phyloP scores from a whole-genome alignment of 2,888 invertebrate species.

The Odontomyia ornata region DNA sequence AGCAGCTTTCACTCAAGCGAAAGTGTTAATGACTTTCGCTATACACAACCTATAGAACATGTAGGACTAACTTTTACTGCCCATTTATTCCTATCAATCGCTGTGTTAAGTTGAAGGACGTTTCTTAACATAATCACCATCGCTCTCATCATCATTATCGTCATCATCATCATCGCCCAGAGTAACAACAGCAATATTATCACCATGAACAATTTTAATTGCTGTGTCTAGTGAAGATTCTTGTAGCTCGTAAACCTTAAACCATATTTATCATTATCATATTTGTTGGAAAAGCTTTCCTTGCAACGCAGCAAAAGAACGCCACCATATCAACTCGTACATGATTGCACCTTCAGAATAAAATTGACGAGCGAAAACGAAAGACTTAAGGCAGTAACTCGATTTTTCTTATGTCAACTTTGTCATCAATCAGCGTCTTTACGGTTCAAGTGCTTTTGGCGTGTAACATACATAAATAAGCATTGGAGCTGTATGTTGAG shows the following conservation, averaged over 20 bases:
- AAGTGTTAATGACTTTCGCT: too few species aligned
- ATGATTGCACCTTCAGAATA: conserved; percentile 14
- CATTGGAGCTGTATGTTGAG: neutral
- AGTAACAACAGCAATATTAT: neutral
- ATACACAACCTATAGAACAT: too few species aligned
- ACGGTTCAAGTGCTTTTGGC: conserved; percentile 7
- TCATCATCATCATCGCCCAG: conserved; percentile 15
- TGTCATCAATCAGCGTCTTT: conserved; percentile 37
- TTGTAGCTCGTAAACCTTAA: neutral
- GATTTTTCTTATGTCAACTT: conserved; percentile 43
- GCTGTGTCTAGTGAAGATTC: neutral
- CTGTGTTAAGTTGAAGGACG: neutral
- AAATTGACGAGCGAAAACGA: conserved; percentile 38
- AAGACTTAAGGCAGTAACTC: conserved; percentile 43
- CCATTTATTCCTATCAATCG: too few species aligned
- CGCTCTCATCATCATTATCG: conserved; percentile 15
- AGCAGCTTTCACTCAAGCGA: too few species aligned
- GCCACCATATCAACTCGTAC: neutral
- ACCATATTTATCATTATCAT: conserved; percentile 10
- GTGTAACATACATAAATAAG: neutral
- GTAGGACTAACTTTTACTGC: too few species aligned
- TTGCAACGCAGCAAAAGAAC: neutral
- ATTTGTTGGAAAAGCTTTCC: neutral
- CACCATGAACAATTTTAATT: neutral
- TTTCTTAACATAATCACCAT: conserved; percentile 7